Percentiles rank a stretch among this genome's conserved stretches.
Conservation (phyloP, 2,797 vertebrate genomes). For the Rhodeus uyekii region DNA sequence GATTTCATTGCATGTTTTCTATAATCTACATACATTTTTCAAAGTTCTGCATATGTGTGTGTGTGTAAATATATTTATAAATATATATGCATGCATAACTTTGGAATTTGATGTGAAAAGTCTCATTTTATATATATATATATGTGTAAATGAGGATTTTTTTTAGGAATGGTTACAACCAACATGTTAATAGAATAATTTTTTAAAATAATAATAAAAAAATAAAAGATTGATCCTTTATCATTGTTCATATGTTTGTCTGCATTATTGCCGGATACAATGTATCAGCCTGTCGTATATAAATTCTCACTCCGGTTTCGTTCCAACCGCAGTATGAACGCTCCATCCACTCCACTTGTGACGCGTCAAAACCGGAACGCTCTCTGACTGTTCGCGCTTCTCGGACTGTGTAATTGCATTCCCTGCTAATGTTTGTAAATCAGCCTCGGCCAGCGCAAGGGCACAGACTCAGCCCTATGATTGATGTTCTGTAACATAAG, state of each 20-base stretch:
- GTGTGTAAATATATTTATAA: too few species aligned
- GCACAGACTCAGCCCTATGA: constrained; percentile 82
- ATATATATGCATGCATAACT: too few species aligned
- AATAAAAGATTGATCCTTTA: background rate
- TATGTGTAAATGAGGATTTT: background rate
- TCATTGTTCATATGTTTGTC: background rate
- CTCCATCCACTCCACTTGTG: constrained; percentile 7
- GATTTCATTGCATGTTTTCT: background rate
- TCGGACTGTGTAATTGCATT: constrained; percentile 86
- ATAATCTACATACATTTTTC: background rate
- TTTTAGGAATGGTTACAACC: too few species aligned
- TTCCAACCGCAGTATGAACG: background rate
- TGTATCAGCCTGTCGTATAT: background rate
- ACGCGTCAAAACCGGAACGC: constrained; percentile 11
- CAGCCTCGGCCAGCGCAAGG: constrained; percentile 83
- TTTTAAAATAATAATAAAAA: too few species aligned
- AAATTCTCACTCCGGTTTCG: background rate
- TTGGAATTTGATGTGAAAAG: too few species aligned
- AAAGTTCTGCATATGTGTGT: background rate
- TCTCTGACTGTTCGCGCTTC: constrained; percentile 56
- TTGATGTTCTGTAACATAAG: constrained; percentile 89
- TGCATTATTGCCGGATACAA: background rate
- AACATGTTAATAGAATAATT: too few species aligned
- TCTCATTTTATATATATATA: background rate
- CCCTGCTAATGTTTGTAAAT: constrained; percentile 92